These are phyloP conservation scores for Tineola bisselliella DNA, from an alignment of 2,888 invertebrate genomes.

Conservation along the genomic window DNA sequence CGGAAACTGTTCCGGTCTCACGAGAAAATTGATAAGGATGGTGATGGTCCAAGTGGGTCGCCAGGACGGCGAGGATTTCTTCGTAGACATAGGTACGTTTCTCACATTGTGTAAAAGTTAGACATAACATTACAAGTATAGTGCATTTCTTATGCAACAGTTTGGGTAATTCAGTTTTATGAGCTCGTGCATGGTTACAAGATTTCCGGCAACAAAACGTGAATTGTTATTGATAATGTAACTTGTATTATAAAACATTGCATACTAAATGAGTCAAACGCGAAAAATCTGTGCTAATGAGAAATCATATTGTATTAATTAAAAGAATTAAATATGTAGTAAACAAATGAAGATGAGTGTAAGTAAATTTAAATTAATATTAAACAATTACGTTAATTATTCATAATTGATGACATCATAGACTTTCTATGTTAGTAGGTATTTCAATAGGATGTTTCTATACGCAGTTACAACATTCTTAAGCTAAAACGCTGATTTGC, in stretches of 20 bases:
- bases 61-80: constrained; percentile 68
- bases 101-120: background rate
- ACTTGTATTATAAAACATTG: background rate
- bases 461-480: constrained; percentile 1
- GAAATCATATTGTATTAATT: too few relatives aligned
- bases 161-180: background rate
- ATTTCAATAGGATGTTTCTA: too few relatives aligned
- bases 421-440: background rate
- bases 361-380: too few relatives aligned
- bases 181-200: background rate
- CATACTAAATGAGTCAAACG: too few relatives aligned
- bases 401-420: background rate
- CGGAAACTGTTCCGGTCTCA: constrained; percentile 80
- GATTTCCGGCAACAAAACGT: background rate
- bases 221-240: background rate
- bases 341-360: too few relatives aligned
- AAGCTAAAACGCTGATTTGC: background rate
- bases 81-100: constrained; percentile 50
- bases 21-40: constrained; percentile 75
- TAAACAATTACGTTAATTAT: background rate
- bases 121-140: background rate
- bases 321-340: too few relatives aligned
- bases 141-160: background rate
- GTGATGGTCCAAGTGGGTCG: constrained; percentile 69
- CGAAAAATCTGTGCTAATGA: too few relatives aligned